These are phyloP conservation scores for Apteryx mantelli DNA, from an alignment of 2,113 vertebrate species.

Conservation along the genomic window DNA sequence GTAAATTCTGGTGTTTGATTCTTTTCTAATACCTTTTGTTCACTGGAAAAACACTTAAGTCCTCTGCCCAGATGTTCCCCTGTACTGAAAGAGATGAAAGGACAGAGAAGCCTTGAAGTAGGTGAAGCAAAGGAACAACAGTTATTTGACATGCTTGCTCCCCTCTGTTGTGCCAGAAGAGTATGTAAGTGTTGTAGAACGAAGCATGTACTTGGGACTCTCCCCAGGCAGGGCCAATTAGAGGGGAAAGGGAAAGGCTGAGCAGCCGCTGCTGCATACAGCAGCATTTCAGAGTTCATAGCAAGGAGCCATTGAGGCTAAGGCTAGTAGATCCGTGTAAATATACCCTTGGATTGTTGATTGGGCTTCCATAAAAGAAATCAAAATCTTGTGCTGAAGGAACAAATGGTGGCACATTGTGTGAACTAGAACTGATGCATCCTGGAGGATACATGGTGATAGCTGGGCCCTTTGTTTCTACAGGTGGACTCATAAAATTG, in stretches of 20 bases:
- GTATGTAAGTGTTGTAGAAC: background rate
- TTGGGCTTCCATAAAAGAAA: background rate
- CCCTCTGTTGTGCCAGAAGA: background rate
- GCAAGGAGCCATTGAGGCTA: background rate
- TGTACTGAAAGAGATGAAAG: background rate
- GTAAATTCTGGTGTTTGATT: constrained; percentile 46
- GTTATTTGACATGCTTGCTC: background rate
- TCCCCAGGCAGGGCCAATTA: background rate
- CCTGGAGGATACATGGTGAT: background rate
- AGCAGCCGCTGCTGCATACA: background rate
- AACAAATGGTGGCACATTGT: background rate
- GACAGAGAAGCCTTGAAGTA: background rate
- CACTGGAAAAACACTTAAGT: background rate
- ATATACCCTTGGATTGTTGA: background rate
- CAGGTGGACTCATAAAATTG: background rate
- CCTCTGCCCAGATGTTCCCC: constrained; percentile 29
- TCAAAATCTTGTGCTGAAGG: background rate
- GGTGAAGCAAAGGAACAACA: background rate
- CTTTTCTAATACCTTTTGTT: constrained; percentile 24
- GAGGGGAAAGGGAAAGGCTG: background rate
- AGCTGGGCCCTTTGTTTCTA: background rate
- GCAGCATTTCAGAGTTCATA: background rate
- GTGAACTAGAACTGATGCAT: background rate
- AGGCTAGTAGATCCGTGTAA: background rate
- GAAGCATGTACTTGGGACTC: background rate